These are phyloP conservation scores for Trichonephila clavipes DNA, from an alignment of 1,140 invertebrate species.

Conservation along the genomic window DNA sequence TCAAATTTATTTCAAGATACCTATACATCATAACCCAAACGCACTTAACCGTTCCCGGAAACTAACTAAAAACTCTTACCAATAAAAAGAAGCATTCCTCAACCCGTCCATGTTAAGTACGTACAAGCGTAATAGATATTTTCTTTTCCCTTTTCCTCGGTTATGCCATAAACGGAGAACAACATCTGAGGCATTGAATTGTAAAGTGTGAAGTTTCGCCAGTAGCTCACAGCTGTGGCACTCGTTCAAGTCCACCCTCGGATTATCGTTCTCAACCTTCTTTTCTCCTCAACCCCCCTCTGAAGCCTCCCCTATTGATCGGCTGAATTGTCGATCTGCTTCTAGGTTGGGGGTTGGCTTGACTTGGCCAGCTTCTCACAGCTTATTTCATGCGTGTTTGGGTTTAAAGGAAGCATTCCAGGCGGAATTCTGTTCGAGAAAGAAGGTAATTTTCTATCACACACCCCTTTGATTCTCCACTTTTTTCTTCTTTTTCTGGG, in stretches of 20 bases:
- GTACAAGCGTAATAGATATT: conserved; percentile 36
- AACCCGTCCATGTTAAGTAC: background rate
- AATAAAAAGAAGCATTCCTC: background rate
- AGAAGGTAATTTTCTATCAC: background rate
- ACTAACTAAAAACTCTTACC: conserved; percentile 12
- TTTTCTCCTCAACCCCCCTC: background rate
- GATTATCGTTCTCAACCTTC: conserved; percentile 19
- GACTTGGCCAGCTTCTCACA: background rate
- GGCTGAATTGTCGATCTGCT: background rate
- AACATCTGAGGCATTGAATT: conserved; percentile 43
- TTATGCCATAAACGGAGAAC: conserved; percentile 34
- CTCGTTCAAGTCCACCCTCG: conserved; percentile 41
- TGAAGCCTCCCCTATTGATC: background rate
- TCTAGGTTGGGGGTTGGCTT: background rate
- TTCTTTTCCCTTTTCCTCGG: background rate
- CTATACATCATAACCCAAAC: conserved; percentile 4
- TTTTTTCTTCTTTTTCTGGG: background rate
- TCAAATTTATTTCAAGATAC: conserved; percentile 52
- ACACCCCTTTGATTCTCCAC: background rate
- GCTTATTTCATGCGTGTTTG: background rate
- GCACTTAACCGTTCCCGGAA: background rate
- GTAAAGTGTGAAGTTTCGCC: conserved; percentile 50
- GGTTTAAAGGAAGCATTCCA: background rate
- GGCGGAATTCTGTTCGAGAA: background rate
- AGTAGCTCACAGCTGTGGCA: conserved; percentile 29